A percentile compares a stretch with the other conserved stretches of the same genome.
phyloP scores from a whole-genome alignment of 2,888 invertebrate genomes.

The Drosophila conformis region DNA sequence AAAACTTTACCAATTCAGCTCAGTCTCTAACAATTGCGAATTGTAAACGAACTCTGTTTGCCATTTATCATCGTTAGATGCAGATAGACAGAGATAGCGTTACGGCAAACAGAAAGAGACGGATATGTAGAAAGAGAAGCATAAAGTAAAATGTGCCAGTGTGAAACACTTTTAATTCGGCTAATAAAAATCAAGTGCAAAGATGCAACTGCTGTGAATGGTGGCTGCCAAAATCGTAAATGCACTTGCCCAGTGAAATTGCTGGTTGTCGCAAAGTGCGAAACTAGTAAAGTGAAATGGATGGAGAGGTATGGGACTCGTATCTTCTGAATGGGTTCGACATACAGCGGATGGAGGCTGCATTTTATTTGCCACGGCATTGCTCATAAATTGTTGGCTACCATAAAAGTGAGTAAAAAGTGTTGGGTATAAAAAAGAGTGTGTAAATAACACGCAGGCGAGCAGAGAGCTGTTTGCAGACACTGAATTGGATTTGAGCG shows the following conservation, averaged over 20 bases:
- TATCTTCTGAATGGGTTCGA: conserved; percentile 11
- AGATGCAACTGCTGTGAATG: conserved; percentile 39
- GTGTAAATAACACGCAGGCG: neutral
- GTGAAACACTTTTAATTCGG: conserved; percentile 36
- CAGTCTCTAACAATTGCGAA: conserved; percentile 46
- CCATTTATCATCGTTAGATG: conserved; percentile 64
- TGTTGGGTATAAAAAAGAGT: conserved; percentile 1
- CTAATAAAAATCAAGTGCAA: conserved; percentile 53
- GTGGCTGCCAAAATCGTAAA: conserved; percentile 28
- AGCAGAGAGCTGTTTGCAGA: neutral
- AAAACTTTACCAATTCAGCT: conserved; percentile 51
- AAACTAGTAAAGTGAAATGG: conserved; percentile 8
- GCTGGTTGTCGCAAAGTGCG: conserved; percentile 1
- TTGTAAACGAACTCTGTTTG: conserved; percentile 45
- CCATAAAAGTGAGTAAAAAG: conserved; percentile 9
- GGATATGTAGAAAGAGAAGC: conserved; percentile 2
- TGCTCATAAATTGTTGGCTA: conserved; percentile 30
- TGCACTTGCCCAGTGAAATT: conserved; percentile 17
- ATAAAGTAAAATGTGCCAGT: conserved; percentile 12
- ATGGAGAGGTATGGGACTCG: neutral
- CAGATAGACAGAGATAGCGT: conserved; percentile 13
- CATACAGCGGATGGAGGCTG: conserved; percentile 14
- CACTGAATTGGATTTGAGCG: neutral
- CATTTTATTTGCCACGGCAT: conserved; percentile 38
- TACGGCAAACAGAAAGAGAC: neutral